Evolutionary conservation across 2,888 invertebrate genomes (phyloP), one percentile per base, ranked within the genome.

Genomic region (Blastobasis adustella): DNA sequence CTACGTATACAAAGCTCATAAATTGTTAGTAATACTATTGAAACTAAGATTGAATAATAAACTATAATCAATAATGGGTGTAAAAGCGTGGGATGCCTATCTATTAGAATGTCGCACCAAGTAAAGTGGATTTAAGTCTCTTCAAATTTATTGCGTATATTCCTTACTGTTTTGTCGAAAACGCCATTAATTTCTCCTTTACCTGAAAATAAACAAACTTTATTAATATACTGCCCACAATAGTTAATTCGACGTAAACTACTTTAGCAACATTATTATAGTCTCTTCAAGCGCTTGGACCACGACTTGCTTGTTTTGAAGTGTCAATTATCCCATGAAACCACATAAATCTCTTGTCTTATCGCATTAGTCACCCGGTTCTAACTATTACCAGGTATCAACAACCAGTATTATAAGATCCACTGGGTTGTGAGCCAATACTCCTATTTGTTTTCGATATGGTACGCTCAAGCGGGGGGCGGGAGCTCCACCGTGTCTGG

Each of bases 281-380:
- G 10, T 42, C 9, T 5, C 42, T n/a, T 42, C 42, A 7, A 9
- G 42, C 10, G 42, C 7, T 5, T 42, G n/a, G n/a, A 8, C 42
- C 42, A 8, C 10, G 4, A 9, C n/a, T 46, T 40, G 49, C 37
- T 44, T 37, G 53, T 50, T 53, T 42, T 46, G 41, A 46, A 50
- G 37, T 55, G 55, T 54, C 55, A 58, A 56, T 61, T 59, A 59
- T 57, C 55, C 53, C 52, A 49, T 46, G 56, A 53, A 57, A 52
- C 50, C 50, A 54, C 50, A 76, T 78, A 79, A 79, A 77, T 76
- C 69, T 67, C 54, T 53, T 44, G 54, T 62, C 66, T 71, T 71
- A 76, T 70, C 71, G 73, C 69, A 73, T 76, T 71, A 71, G 71
- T 63, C 65, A 65, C 64, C 61, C 60, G 37, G 10, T 64, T 61